These are phyloP conservation scores for Heliconius himera DNA, from an alignment of 1,140 invertebrate species.

Conservation along the genomic window DNA sequence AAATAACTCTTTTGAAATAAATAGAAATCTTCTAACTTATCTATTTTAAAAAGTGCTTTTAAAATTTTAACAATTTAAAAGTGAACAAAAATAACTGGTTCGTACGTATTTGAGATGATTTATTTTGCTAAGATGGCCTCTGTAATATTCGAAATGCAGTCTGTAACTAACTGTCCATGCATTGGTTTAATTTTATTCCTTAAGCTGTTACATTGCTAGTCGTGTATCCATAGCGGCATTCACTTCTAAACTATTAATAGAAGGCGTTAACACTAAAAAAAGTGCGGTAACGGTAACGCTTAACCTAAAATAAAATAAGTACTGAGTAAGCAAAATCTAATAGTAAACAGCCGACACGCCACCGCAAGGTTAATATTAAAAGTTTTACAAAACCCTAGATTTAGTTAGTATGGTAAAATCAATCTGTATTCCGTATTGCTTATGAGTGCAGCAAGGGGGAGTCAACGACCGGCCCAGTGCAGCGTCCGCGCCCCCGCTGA, in stretches of 20 bases:
- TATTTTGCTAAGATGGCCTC: not conserved
- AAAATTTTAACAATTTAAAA: too few relatives aligned
- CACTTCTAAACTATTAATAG: slow-evolving; percentile 18
- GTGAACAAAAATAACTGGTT: too few relatives aligned
- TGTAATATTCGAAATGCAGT: slow-evolving; percentile 34
- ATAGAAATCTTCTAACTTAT: too few relatives aligned
- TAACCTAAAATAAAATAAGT: not conserved
- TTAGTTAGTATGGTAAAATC: slow-evolving; percentile 48
- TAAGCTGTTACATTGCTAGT: slow-evolving; percentile 37
- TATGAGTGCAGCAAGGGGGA: slow-evolving; percentile 63
- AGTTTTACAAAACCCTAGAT: not conserved
- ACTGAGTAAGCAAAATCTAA: not conserved
- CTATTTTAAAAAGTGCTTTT: too few relatives aligned
- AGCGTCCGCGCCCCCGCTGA: slow-evolving; percentile 58
- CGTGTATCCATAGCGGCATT: slow-evolving; percentile 22
- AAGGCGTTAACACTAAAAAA: slow-evolving; percentile 16
- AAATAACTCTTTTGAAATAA: too few relatives aligned
- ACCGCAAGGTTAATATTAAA: not conserved
- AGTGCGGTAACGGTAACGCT: not conserved
- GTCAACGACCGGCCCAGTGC: slow-evolving; percentile 72
- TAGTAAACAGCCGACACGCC: not conserved
- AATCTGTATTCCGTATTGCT: slow-evolving; percentile 57
- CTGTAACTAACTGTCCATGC: slow-evolving; percentile 26
- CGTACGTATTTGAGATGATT: not conserved
- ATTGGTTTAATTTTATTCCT: slow-evolving; percentile 39